A percentile compares a stretch with the other conserved stretches of the same genome.
Evolutionary conservation across 92 coral and sea anemone genomes (phyloP).

Genomic region (Ricordea florida): DNA sequence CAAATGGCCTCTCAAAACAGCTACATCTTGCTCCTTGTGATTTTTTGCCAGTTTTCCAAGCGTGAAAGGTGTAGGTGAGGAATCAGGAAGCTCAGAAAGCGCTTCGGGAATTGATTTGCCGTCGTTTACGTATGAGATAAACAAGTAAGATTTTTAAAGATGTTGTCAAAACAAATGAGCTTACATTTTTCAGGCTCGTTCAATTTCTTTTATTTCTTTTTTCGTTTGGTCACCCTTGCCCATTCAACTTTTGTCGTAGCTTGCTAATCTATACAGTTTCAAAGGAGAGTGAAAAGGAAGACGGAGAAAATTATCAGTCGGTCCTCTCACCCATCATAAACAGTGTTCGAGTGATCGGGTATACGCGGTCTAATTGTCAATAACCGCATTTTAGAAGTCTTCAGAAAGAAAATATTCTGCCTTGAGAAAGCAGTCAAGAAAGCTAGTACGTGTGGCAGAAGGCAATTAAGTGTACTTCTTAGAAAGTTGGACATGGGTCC

Average conservation of each 20-base stretch:
- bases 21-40: neutral
- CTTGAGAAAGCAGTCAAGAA: neutral
- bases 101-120: neutral
- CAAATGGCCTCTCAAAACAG: slow-evolving; percentile 5
- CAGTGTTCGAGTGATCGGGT: slow-evolving; percentile 6
- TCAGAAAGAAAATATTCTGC: neutral
- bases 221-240: neutral
- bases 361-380: slow-evolving; percentile 22
- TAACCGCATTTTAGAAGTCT: slow-evolving; percentile 16
- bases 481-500: neutral
- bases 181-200: neutral
- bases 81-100: neutral
- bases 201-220: no score
- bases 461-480: no score
- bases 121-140: slow-evolving; percentile 4
- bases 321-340: neutral
- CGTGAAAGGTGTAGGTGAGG: neutral
- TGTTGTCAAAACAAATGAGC: no score
- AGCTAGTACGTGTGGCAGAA: neutral
- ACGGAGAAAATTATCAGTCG: neutral
- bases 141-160: no score
- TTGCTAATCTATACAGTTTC: neutral
- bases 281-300: neutral
- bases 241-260: neutral
- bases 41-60: neutral